Conservation (phyloP, 2,113 vertebrate genomes). For the Chloroceryle aenea region DNA sequence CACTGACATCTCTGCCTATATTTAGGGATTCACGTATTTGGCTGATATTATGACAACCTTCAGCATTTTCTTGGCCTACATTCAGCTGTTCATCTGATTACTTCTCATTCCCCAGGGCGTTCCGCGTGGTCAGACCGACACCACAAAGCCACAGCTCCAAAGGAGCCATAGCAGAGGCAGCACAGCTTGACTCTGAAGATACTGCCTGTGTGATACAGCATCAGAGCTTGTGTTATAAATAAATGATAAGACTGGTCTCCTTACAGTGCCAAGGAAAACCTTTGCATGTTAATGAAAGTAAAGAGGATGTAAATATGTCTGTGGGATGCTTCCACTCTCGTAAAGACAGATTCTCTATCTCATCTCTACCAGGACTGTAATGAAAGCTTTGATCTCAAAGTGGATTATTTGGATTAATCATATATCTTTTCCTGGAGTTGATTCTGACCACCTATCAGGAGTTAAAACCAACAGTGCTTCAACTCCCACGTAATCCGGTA, state of each 20-base stretch:
- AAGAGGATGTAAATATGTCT: background rate
- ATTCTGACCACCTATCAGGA: background rate
- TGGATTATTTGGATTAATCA: background rate
- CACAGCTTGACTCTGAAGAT: background rate
- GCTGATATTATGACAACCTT: background rate
- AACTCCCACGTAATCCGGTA: background rate
- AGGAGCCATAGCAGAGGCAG: background rate
- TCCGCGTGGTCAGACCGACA: background rate
- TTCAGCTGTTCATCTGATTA: background rate
- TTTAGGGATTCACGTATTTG: background rate
- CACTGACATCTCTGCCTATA: background rate
- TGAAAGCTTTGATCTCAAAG: background rate
- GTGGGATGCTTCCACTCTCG: background rate
- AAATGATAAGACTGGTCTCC: background rate
- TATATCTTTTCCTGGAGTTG: background rate
- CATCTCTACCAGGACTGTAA: background rate
- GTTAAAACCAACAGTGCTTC: background rate
- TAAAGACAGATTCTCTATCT: background rate
- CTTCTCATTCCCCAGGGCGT: background rate
- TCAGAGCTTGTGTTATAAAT: background rate
- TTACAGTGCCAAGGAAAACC: background rate
- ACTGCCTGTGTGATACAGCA: background rate
- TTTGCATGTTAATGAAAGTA: background rate
- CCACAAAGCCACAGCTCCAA: background rate
- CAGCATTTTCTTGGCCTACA: background rate